These are phyloP conservation scores for Pyxicephalus adspersus DNA, from an alignment of 2,113 vertebrate genomes.

Conservation along the genomic window DNA sequence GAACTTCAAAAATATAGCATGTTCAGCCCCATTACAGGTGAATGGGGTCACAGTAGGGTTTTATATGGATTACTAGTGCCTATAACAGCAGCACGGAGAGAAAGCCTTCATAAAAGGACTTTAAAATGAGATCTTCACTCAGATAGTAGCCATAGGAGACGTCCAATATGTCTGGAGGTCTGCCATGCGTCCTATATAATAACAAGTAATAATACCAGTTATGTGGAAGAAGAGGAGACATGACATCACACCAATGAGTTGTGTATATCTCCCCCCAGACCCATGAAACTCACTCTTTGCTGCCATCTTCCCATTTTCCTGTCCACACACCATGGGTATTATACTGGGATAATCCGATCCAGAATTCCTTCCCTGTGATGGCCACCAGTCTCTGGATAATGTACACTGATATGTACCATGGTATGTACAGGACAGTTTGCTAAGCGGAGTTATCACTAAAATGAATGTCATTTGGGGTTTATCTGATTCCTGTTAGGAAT, in stretches of 20 bases:
- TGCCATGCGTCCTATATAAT: neutral
- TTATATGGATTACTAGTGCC: no score
- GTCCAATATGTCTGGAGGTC: neutral
- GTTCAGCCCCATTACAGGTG: neutral
- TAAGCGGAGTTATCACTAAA: no score
- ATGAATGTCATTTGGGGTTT: no score
- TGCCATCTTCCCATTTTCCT: conserved; percentile 1
- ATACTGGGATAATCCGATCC: neutral
- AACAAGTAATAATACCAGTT: neutral
- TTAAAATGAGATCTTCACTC: neutral
- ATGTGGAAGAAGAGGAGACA: no score
- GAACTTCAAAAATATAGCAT: neutral
- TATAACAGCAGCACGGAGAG: no score
- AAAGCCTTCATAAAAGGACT: neutral
- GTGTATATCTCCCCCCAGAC: neutral
- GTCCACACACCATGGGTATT: neutral
- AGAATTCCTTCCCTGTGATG: neutral
- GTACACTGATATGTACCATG: no score
- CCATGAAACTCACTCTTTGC: neutral
- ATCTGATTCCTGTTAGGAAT: no score
- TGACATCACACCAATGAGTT: neutral
- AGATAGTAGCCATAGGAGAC: no score
- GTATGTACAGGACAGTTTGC: no score
- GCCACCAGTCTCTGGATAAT: neutral
- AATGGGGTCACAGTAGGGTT: neutral